Conservation (phyloP, 2,888 invertebrate genomes). For the Scaptomyza polygonia region DNA sequence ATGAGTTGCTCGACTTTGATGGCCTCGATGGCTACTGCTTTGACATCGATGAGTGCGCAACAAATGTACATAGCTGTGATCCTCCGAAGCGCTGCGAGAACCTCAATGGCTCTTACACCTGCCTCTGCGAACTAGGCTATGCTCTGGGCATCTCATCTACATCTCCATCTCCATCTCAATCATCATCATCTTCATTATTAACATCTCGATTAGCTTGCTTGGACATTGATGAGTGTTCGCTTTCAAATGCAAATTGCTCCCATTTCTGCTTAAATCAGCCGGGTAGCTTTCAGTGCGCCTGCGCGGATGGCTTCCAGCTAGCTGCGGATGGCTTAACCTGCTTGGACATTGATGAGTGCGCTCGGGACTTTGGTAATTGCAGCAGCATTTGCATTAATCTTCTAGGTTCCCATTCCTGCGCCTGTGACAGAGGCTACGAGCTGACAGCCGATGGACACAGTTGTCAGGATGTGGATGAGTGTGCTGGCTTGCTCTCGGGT, state of each 20-base stretch:
- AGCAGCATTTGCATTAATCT: conserved; percentile 86
- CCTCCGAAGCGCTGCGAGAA: conserved; percentile 80
- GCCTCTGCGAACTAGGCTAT: conserved; percentile 85
- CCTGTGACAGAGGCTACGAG: conserved; percentile 85
- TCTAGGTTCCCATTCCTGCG: conserved; percentile 85
- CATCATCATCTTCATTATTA: conserved; percentile 43
- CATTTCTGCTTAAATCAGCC: conserved; percentile 85
- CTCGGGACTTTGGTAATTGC: conserved; percentile 85
- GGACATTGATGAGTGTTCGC: conserved; percentile 85
- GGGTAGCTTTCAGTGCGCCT: conserved; percentile 85
- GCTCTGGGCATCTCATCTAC: conserved; percentile 78
- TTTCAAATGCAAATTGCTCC: conserved; percentile 86
- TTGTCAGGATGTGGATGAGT: conserved; percentile 85
- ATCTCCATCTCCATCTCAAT: conserved; percentile 9
- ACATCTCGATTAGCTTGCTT: conserved; percentile 72
- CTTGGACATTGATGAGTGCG: conserved; percentile 87
- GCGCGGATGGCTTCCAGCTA: conserved; percentile 84
- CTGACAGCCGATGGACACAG: conserved; percentile 79
- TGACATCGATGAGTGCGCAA: conserved; percentile 86
- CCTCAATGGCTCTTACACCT: conserved; percentile 84
- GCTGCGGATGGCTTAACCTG: conserved; percentile 79
- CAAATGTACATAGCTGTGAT: conserved; percentile 75
- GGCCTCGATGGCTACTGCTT: conserved; percentile 75
- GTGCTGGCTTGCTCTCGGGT: conserved; percentile 73
- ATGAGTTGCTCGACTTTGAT: conserved; percentile 66